Percentiles rank a stretch among this genome's conserved stretches.
phyloP scores from a whole-genome alignment of 1,140 invertebrate genomes.

The Eurosta solidaginis region DNA sequence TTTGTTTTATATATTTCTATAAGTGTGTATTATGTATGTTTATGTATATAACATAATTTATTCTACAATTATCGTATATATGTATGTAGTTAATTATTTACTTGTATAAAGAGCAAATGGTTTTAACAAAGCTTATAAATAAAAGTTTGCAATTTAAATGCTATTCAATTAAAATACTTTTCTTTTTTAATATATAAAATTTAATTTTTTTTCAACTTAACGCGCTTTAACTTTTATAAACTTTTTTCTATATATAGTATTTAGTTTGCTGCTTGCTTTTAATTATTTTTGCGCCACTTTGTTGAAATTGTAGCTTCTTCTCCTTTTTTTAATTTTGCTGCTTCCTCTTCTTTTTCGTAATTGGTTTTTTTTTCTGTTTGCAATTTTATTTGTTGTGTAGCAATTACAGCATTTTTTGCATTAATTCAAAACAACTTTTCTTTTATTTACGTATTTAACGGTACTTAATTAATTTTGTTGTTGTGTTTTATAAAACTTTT shows the following conservation, averaged over 20 bases:
- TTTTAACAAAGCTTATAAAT: constrained; percentile 20
- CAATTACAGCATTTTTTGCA: neutral
- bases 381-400: no score
- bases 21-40: no score
- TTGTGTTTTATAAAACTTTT: neutral
- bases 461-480: constrained; percentile 18
- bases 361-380: neutral
- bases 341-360: neutral
- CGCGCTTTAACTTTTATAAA: neutral
- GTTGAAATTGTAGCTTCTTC: neutral
- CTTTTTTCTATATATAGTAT: neutral
- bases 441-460: constrained; percentile 33
- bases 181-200: neutral
- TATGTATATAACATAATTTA: neutral
- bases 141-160: neutral
- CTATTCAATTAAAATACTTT: neutral
- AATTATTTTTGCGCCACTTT: neutral
- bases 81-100: neutral
- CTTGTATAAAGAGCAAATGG: constrained; percentile 24
- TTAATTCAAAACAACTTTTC: constrained; percentile 26
- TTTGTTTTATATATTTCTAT: no score
- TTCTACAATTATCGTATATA: constrained; percentile 4
- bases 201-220: neutral
- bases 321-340: neutral
- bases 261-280: neutral